Percentiles rank a stretch among this genome's conserved stretches.
These are phyloP conservation scores for Phoenoteleia sp. DNA, from an alignment of 2,888 invertebrate genomes.

Conservation along the genomic window DNA sequence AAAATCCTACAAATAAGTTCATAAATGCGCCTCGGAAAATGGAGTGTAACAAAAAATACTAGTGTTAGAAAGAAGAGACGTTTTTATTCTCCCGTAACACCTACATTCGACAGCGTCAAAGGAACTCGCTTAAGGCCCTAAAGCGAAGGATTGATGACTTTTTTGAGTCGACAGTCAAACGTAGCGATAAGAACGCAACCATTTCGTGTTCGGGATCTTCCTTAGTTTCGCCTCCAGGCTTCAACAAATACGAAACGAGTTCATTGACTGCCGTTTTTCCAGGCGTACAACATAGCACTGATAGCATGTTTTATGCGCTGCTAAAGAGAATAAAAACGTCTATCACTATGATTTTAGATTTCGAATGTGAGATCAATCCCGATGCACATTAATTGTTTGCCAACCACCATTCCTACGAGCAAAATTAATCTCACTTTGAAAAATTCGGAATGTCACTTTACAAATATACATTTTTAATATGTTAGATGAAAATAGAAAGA, in stretches of 20 bases:
- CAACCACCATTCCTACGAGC: no score
- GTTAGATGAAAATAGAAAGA: no score
- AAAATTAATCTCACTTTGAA: no score
- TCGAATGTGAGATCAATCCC: background rate
- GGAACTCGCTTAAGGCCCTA: constrained; percentile 47
- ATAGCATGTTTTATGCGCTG: constrained; percentile 26
- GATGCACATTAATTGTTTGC: no score
- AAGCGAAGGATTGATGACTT: constrained; percentile 68
- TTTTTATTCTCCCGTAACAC: constrained; percentile 44
- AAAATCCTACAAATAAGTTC: background rate
- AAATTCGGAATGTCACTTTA: no score
- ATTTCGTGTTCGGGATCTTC: constrained; percentile 57
- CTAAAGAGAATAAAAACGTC: constrained; percentile 2
- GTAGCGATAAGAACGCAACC: constrained; percentile 58
- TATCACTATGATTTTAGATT: background rate
- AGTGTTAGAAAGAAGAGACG: constrained; percentile 21
- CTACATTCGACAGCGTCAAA: constrained; percentile 63
- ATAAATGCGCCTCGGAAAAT: background rate
- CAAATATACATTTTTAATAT: no score
- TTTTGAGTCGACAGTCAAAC: constrained; percentile 63
- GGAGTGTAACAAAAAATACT: constrained; percentile 13
- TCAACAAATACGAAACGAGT: constrained; percentile 44
- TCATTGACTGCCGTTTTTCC: constrained; percentile 52
- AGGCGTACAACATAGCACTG: constrained; percentile 1
- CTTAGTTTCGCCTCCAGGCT: constrained; percentile 50